phyloP scores from a whole-genome alignment of 2,113 vertebrate genomes.

The Trematomus loennbergii region DNA sequence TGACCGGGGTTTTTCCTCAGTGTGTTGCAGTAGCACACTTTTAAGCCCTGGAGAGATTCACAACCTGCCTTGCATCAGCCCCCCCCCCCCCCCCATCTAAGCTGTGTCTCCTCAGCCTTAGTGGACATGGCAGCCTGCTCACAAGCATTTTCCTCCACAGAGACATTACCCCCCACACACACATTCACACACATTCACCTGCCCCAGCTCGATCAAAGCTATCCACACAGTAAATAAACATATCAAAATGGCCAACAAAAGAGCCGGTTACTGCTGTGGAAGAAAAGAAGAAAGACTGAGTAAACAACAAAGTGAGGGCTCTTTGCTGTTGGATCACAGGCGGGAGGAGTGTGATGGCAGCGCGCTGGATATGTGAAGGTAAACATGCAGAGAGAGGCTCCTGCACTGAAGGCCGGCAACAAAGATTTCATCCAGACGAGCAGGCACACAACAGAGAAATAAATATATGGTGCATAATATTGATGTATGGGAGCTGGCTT shows the following conservation, averaged over 20 bases:
- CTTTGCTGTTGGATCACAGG: constrained; percentile 68
- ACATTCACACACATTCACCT: neutral
- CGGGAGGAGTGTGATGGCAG: constrained; percentile 28
- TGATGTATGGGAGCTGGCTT: constrained; percentile 44
- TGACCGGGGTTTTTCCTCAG: neutral
- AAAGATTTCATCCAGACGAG: constrained; percentile 45
- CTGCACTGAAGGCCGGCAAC: constrained; percentile 23
- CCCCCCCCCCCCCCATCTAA: constrained; percentile 50
- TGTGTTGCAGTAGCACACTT: constrained; percentile 35
- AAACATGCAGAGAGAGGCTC: constrained; percentile 17
- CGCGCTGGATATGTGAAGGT: constrained; percentile 46
- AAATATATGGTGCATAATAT: constrained; percentile 31
- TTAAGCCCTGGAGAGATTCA: constrained; percentile 54
- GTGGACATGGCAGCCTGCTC: constrained; percentile 73
- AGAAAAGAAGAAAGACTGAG: constrained; percentile 14
- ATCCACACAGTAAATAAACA: constrained; percentile 76
- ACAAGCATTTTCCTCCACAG: constrained; percentile 59
- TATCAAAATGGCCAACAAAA: constrained; percentile 77
- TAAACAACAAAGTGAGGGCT: constrained; percentile 65
- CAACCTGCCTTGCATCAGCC: constrained; percentile 65
- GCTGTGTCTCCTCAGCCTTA: constrained; percentile 71
- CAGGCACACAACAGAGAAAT: constrained; percentile 5
- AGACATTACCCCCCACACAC: constrained; percentile 38
- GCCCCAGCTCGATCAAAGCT: constrained; percentile 67
- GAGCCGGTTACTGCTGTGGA: constrained; percentile 56